Conservation (phyloP, 2,888 invertebrate species). For the Gymnoscelis rufifasciata region DNA sequence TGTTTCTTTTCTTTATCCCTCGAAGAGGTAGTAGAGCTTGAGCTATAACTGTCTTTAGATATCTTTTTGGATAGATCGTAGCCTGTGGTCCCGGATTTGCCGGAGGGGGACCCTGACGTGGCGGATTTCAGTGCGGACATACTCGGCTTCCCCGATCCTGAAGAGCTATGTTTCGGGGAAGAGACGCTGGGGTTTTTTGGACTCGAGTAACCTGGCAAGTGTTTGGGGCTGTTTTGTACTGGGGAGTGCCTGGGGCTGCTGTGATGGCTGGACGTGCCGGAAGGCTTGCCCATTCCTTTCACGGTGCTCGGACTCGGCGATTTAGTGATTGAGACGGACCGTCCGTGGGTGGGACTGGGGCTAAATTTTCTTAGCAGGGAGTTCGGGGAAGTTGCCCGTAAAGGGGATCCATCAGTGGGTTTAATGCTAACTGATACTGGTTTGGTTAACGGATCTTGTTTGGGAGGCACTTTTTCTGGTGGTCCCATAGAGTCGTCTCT, state of each 20-base stretch:
- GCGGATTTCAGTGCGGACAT: slow-evolving; percentile 93
- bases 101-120: slow-evolving; percentile 83
- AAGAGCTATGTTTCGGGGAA: slow-evolving; percentile 87
- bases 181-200: slow-evolving; percentile 88
- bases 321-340: slow-evolving; percentile 82
- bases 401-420: slow-evolving; percentile 81
- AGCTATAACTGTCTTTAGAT: slow-evolving; percentile 67
- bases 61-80: slow-evolving; percentile 79
- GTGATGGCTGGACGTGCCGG: slow-evolving; percentile 77
- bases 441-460: slow-evolving; percentile 84
- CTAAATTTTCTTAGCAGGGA: slow-evolving; percentile 84
- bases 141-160: slow-evolving; percentile 90
- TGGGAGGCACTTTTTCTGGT: slow-evolving; percentile 88
- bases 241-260: slow-evolving; percentile 88
- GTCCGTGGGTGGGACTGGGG: slow-evolving; percentile 84
- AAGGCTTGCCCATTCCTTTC: slow-evolving; percentile 65
- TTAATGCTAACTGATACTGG: slow-evolving; percentile 87
- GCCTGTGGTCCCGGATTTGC: slow-evolving; percentile 77
- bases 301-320: slow-evolving; percentile 73
- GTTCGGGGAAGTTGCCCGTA: slow-evolving; percentile 83
- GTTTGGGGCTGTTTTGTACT: slow-evolving; percentile 87
- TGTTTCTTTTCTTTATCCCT: slow-evolving; percentile 79
- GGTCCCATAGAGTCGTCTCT: slow-evolving; percentile 90
- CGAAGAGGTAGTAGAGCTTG: slow-evolving; percentile 61
- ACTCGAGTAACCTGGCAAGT: slow-evolving; percentile 84